Conservation (phyloP, 2,113 vertebrate species). For the Sciurus niger region DNA sequence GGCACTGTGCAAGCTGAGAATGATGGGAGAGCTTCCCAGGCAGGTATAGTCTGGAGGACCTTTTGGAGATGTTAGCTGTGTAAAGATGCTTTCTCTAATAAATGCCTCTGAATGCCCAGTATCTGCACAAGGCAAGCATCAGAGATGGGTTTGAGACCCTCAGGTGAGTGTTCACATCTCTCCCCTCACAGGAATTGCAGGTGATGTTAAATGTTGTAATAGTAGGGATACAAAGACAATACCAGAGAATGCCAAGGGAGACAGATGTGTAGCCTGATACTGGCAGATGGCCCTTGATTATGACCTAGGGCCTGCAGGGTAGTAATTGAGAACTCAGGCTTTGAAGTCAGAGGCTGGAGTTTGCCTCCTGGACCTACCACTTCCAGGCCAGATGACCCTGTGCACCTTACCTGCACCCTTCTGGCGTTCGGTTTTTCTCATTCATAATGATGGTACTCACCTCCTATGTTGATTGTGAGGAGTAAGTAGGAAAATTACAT, state of each 20-base stretch:
- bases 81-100: constrained; percentile 20
- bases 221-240: not conserved
- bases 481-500: not conserved
- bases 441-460: not conserved
- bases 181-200: not conserved
- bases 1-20: not conserved
- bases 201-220: not conserved
- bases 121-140: not conserved
- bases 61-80: not conserved
- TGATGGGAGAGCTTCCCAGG: not conserved
- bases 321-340: not conserved
- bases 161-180: not conserved
- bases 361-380: not conserved
- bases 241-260: not conserved
- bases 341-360: not conserved
- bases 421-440: not conserved
- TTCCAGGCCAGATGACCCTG: not conserved
- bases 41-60: not conserved
- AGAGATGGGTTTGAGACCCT: not conserved
- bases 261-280: not conserved
- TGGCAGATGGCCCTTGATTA: not conserved
- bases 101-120: not conserved
- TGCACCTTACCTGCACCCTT: not conserved
- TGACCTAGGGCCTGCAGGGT: not conserved
- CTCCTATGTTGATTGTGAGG: not conserved